Conservation (phyloP, 2,113 vertebrate species). For the Oostethus manadensis region DNA sequence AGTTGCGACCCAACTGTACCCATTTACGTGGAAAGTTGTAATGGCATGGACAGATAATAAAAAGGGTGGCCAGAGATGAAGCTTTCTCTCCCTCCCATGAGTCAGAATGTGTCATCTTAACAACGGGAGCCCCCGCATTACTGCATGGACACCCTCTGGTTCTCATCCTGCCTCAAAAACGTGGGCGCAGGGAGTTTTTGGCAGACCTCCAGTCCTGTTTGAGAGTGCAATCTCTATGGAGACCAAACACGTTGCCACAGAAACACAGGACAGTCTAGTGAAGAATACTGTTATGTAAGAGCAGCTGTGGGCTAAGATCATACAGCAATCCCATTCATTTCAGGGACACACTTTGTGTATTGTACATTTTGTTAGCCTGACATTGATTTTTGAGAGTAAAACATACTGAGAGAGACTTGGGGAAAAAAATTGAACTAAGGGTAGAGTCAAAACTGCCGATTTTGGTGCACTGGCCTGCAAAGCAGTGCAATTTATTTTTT, state of each 20-base stretch:
- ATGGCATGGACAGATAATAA: background rate
- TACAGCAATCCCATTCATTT: slow-evolving; percentile 12
- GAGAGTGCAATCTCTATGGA: slow-evolving; percentile 59
- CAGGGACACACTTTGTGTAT: background rate
- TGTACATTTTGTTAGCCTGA: background rate
- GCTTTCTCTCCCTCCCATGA: background rate
- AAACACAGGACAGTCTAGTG: slow-evolving; percentile 53
- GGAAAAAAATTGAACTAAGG: background rate
- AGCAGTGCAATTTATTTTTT: background rate
- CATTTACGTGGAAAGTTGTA: too few relatives aligned
- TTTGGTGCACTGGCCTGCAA: background rate
- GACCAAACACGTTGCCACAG: slow-evolving; percentile 67
- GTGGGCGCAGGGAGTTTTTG: slow-evolving; percentile 26
- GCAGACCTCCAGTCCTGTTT: slow-evolving; percentile 29
- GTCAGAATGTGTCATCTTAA: slow-evolving; percentile 3
- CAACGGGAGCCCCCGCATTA: slow-evolving; percentile 1
- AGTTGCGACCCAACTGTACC: too few relatives aligned
- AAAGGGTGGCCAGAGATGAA: background rate
- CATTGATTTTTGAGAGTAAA: background rate
- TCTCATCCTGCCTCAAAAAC: slow-evolving; percentile 32
- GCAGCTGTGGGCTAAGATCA: slow-evolving; percentile 41
- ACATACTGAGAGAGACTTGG: background rate
- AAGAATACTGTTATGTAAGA: slow-evolving; percentile 57
- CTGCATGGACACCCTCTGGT: slow-evolving; percentile 3
- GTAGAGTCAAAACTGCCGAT: background rate